These are phyloP conservation scores for Ernsta delagoae DNA, from an alignment of 2,888 invertebrate genomes.

Conservation along the genomic window DNA sequence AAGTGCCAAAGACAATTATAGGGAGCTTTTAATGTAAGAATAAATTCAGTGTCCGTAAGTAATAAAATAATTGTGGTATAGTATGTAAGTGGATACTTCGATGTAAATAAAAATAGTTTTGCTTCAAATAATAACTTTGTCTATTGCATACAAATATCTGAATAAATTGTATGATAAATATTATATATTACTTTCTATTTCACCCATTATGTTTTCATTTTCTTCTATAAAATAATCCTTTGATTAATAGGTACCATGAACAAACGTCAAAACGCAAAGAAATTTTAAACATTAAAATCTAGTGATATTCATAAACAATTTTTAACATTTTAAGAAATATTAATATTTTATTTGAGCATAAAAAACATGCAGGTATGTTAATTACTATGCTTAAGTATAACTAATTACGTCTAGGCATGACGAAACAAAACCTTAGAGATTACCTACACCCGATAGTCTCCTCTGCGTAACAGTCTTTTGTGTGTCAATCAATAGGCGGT, in stretches of 20 bases:
- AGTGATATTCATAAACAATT: too few species aligned
- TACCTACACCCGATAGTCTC: not conserved
- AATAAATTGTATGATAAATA: slow-evolving; percentile 67
- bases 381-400: too few species aligned
- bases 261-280: not conserved
- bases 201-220: not conserved
- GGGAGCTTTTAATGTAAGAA: slow-evolving; percentile 73
- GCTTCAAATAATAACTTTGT: slow-evolving; percentile 71
- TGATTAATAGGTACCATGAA: too few species aligned
- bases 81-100: slow-evolving; percentile 40
- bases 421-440: slow-evolving; percentile 9
- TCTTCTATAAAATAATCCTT: too few species aligned
- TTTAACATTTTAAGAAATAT: too few species aligned
- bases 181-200: slow-evolving; percentile 42
- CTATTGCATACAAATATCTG: slow-evolving; percentile 66
- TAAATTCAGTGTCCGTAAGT: slow-evolving; percentile 49
- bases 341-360: too few species aligned
- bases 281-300: too few species aligned
- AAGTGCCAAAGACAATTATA: slow-evolving; percentile 78
- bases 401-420: not conserved
- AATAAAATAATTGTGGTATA: slow-evolving; percentile 44
- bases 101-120: slow-evolving; percentile 58
- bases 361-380: too few species aligned
- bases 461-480: slow-evolving; percentile 25
- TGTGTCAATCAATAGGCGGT: not conserved